A percentile compares a stretch with the other conserved stretches of the same genome.
Evolutionary conservation across 2,888 invertebrate genomes (phyloP).

Genomic region (Lapara coniferarum): DNA sequence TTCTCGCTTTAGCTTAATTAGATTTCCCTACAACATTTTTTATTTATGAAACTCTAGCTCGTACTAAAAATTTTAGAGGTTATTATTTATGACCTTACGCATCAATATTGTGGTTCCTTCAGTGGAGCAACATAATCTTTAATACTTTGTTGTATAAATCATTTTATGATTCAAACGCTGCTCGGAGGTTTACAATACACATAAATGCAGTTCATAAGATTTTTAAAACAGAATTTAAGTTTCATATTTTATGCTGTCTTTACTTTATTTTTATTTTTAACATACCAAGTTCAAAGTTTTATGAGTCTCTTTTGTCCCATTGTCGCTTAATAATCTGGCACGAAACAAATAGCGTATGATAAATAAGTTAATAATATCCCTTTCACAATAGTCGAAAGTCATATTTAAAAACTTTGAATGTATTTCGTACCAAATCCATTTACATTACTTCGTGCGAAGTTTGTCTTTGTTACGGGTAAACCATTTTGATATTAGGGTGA

Average conservation of each 20-base stretch:
- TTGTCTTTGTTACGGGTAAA: neutral
- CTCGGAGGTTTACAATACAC: neutral
- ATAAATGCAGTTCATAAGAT: neutral
- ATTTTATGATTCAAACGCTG: too few relatives aligned
- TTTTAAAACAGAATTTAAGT: neutral
- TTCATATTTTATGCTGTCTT: neutral
- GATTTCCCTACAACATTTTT: too few relatives aligned
- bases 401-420: neutral
- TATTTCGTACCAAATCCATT: neutral
- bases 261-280: too few relatives aligned
- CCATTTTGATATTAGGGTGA: neutral
- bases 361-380: constrained; percentile 11
- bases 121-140: too few relatives aligned
- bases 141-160: too few relatives aligned
- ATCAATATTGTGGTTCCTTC: too few relatives aligned
- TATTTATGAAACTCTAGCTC: too few relatives aligned
- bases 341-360: neutral
- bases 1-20: too few relatives aligned
- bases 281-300: constrained; percentile 2
- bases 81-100: too few relatives aligned
- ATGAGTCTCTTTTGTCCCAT: constrained; percentile 2
- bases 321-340: constrained; percentile 5
- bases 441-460: neutral
- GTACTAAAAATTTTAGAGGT: too few relatives aligned
- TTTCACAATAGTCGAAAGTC: neutral